Conservation (phyloP, 1,140 invertebrate species). For the Aphis gossypii region DNA sequence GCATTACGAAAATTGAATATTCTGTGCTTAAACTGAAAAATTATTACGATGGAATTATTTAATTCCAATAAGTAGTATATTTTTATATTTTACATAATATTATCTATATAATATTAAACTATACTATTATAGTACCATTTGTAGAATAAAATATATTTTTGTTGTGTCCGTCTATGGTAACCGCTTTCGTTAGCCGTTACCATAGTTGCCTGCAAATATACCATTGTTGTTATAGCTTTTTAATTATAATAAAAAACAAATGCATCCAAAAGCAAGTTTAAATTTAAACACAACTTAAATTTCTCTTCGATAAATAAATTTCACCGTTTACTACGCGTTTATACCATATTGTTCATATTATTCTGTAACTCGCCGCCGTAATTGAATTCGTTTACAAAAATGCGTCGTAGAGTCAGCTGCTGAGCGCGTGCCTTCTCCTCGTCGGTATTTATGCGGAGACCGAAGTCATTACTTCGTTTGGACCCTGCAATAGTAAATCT, state of each 20-base stretch:
- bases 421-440: no score
- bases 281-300: not conserved
- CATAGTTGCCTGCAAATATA: not conserved
- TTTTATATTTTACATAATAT: not conserved
- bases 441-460: not conserved
- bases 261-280: not conserved
- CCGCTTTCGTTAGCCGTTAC: not conserved
- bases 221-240: not conserved
- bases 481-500: not conserved
- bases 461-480: not conserved
- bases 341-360: no score
- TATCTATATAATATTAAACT: not conserved
- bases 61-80: not conserved
- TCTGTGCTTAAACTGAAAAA: not conserved
- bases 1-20: not conserved
- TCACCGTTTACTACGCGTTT: no score
- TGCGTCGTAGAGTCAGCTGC: no score
- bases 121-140: not conserved
- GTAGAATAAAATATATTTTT: not conserved
- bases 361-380: no score
- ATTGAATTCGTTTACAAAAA: no score
- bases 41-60: not conserved
- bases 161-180: not conserved
- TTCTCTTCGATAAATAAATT: no score
- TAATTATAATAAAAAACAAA: not conserved